A percentile compares a stretch with the other conserved stretches of the same genome.
Conservation (phyloP, 2,113 vertebrate genomes). For the Cheirogaleus medius region DNA sequence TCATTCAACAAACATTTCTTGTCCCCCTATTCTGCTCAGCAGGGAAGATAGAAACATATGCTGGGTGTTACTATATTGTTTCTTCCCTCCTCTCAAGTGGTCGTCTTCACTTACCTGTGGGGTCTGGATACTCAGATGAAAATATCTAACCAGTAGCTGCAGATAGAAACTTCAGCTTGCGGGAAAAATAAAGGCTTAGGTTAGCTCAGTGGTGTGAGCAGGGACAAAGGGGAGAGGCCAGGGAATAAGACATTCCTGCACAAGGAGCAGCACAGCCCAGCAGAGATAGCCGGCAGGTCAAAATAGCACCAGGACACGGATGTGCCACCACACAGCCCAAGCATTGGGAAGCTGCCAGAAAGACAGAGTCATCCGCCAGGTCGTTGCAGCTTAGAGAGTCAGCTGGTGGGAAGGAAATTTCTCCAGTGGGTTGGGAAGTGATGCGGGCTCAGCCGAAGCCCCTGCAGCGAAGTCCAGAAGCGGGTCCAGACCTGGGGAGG, state of each 20-base stretch:
- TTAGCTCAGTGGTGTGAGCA: not conserved
- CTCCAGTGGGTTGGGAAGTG: not conserved
- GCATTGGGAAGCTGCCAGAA: not conserved
- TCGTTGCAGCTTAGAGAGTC: fast-evolving
- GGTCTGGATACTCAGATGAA: not conserved
- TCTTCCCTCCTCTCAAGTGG: fast-evolving
- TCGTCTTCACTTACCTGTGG: fast-evolving
- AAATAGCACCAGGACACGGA: fast-evolving
- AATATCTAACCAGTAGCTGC: not conserved
- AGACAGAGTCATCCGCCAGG: too few relatives aligned
- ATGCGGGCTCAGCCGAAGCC: fast-evolving
- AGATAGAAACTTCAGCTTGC: not conserved
- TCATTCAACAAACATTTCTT: not conserved
- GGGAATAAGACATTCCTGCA: fast-evolving
- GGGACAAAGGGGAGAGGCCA: fast-evolving
- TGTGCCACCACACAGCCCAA: too few relatives aligned
- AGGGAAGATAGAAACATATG: fast-evolving
- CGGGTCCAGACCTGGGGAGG: too few relatives aligned
- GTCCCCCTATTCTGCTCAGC: not conserved
- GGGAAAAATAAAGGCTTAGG: not conserved
- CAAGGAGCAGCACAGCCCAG: not conserved
- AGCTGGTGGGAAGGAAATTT: fast-evolving
- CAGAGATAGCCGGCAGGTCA: not conserved
- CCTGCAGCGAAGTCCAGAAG: fast-evolving
- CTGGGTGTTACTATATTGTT: too few relatives aligned